Evolutionary conservation across 2,113 vertebrate species (phyloP), one percentile per base, ranked within the genome.

Genomic region (Cebus imitator): DNA sequence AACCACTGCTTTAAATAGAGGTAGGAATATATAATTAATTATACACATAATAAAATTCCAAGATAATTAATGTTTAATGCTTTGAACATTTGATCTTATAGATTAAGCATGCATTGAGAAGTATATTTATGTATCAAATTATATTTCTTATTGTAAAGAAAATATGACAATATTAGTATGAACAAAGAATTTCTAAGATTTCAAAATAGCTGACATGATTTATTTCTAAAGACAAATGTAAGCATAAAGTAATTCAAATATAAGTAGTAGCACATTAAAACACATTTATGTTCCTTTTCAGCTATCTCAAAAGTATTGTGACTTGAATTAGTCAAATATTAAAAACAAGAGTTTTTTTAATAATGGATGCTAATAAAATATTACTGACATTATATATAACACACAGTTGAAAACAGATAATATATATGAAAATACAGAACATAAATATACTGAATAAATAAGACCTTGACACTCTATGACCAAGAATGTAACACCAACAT

Each of bases 251-350:
- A 96, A 97, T 78, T 82, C 95, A 97, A 94, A 37, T 96, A 97
- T 92, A 98, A 97, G 97, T n/a, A 66, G 40, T 30, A 96, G 72
- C 45, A 97, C 86, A 93, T 85, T 96, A 97, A 97, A 97, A 96
- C 92, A 97, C 78, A 91, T 87, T 95, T 96, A 85, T 94, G 96
- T 96, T 93, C 64, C 83, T 92, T 94, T 91, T 88, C 70, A 93
- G 90, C n/a, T 78, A 66, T 78, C 55, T 96, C 90, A 96, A 97
- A 96, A 95, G 43, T 79, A 80, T 13, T 95, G 52, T 93, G 58
- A 92, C 48, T 97, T 96, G n/a, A 91, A 95, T 45, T 87, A 95
- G 61, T 81, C 32, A 96, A 96, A 96, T n/a, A 96, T 92, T 97
- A 95, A 96, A 97, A 92, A 93, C 13, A 70, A 90, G 95, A 40